A percentile compares a stretch with the other conserved stretches of the same genome.
These are phyloP conservation scores for Lasiurus cinereus DNA, from an alignment of 2,113 vertebrate genomes.

Conservation along the genomic window DNA sequence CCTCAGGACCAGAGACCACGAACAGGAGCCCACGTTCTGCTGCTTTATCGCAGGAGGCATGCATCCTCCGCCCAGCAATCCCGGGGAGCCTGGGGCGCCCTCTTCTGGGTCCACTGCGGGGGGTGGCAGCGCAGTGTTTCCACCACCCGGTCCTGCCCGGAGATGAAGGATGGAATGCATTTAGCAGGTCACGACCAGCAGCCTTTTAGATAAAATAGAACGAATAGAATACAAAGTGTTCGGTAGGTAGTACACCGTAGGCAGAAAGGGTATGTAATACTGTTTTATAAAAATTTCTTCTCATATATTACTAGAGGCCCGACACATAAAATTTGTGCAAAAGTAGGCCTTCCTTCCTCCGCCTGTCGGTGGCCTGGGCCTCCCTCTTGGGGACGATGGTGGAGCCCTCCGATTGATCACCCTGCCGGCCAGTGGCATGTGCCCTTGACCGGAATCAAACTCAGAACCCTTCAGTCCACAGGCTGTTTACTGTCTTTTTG, in stretches of 20 bases:
- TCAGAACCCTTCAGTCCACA: too few relatives aligned
- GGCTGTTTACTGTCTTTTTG: background rate
- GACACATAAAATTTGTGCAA: too few relatives aligned
- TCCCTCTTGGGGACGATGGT: too few relatives aligned
- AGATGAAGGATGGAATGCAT: background rate
- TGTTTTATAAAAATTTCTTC: background rate
- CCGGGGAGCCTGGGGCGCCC: background rate
- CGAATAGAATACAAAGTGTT: background rate
- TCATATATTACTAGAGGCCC: background rate
- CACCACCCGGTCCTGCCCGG: background rate
- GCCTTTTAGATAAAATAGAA: constrained; percentile 29
- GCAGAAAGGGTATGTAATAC: background rate
- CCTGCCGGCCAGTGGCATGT: too few relatives aligned
- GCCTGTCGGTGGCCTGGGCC: too few relatives aligned
- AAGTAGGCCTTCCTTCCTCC: too few relatives aligned
- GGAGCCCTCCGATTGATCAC: too few relatives aligned
- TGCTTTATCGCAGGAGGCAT: background rate
- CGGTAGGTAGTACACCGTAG: background rate
- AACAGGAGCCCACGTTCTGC: background rate
- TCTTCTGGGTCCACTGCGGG: background rate
- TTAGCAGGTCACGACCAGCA: background rate
- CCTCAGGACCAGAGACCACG: background rate
- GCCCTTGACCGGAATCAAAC: too few relatives aligned
- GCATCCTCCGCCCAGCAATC: background rate
- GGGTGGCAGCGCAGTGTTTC: background rate